Conservation (phyloP, 2,888 invertebrate genomes). For the Lithophane leautieri region DNA sequence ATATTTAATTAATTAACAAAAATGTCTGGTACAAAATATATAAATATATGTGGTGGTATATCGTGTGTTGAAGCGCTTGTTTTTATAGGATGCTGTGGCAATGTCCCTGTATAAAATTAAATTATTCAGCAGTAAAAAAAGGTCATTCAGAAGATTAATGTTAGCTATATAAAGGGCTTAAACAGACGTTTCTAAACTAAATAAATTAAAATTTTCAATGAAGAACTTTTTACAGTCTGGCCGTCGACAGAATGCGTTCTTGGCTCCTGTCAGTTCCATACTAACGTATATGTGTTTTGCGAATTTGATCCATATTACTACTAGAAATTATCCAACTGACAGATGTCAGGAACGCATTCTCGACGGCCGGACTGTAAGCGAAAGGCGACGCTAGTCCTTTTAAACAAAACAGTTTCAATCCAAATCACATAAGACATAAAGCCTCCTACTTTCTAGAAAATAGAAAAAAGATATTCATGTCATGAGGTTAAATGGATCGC, state of each 20-base stretch:
- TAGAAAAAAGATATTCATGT: neutral
- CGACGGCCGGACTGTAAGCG: no score
- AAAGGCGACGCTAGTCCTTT: neutral
- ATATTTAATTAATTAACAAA: neutral
- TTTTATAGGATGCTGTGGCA: neutral
- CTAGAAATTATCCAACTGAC: no score
- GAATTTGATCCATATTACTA: no score
- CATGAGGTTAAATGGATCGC: neutral
- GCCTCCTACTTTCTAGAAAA: neutral
- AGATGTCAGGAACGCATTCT: no score
- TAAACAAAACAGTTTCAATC: neutral
- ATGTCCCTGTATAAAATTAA: neutral
- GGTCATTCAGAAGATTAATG: neutral
- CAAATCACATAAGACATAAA: neutral
- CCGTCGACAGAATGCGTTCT: no score
- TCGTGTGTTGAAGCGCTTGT: slow-evolving; percentile 1
- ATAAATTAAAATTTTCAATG: neutral
- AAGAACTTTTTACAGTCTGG: neutral
- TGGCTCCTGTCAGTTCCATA: no score
- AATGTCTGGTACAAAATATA: slow-evolving; percentile 32
- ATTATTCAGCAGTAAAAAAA: neutral
- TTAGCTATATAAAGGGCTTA: neutral
- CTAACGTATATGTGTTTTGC: no score
- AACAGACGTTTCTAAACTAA: neutral
- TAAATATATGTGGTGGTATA: neutral